Evolutionary conservation across 30 jellyfish, hydroid and myxozoan genomes (phyloP).

Genomic region (Aurelia aurita): DNA sequence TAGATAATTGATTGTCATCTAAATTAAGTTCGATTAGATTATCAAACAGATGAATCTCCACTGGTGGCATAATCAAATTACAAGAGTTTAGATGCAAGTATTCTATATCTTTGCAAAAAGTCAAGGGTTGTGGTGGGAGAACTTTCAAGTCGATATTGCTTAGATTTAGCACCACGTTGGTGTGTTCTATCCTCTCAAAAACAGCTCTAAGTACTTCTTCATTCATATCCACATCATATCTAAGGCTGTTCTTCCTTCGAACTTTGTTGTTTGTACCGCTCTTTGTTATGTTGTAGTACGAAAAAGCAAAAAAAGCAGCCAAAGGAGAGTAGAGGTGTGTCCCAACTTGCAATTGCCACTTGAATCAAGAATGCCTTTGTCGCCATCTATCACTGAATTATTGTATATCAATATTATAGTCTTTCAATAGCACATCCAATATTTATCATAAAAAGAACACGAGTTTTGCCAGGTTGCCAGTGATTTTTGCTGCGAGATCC

Average conservation of each 20-base stretch:
- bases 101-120: constrained; percentile 20
- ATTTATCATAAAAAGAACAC: too few relatives aligned
- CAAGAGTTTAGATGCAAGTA: constrained; percentile 57
- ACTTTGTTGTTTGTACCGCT: too few relatives aligned
- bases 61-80: constrained; percentile 88
- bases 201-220: neutral
- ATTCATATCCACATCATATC: constrained; percentile 8
- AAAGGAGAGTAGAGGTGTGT: neutral
- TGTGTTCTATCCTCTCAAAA: constrained; percentile 10
- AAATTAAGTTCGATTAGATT: constrained; percentile 76
- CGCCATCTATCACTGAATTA: too few relatives aligned
- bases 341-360: too few relatives aligned
- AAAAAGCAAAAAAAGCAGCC: neutral
- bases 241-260: too few relatives aligned
- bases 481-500: too few relatives aligned
- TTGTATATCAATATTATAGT: too few relatives aligned
- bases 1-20: constrained; percentile 83
- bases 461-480: too few relatives aligned
- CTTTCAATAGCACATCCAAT: too few relatives aligned
- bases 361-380: too few relatives aligned
- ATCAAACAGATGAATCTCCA: constrained; percentile 58
- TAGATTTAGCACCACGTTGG: constrained; percentile 46
- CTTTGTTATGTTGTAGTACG: too few relatives aligned
- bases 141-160: constrained; percentile 65
- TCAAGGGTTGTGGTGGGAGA: constrained; percentile 68